Percentiles rank a stretch among this genome's conserved stretches.
These are phyloP conservation scores for Tanytarsus gracilentus DNA, from an alignment of 2,888 invertebrate genomes.

Conservation along the genomic window DNA sequence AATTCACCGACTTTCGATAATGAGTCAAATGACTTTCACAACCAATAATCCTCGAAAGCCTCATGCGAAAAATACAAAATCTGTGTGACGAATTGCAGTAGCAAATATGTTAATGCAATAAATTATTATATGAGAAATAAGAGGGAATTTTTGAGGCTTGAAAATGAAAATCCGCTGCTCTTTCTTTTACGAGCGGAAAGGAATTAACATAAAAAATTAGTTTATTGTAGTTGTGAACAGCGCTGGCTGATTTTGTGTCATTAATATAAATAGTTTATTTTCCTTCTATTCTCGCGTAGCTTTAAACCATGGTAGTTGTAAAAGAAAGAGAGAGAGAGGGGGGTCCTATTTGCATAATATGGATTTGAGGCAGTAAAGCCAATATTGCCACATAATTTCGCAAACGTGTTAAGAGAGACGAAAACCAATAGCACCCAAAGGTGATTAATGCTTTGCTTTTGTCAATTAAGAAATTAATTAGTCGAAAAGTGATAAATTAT, in stretches of 20 bases:
- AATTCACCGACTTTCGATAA: too few relatives aligned
- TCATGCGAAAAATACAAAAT: too few relatives aligned
- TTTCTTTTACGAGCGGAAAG: background rate
- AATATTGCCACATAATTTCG: background rate
- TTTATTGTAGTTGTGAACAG: slow-evolving; percentile 11
- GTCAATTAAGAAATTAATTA: slow-evolving; percentile 23
- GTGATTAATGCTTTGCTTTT: slow-evolving; percentile 20
- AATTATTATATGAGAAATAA: background rate
- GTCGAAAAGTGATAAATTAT: slow-evolving; percentile 8
- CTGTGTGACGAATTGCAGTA: slow-evolving; percentile 5
- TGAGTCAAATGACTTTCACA: too few relatives aligned
- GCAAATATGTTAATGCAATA: background rate
- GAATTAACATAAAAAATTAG: slow-evolving; percentile 14
- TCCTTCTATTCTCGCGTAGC: too few relatives aligned
- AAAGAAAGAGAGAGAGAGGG: too few relatives aligned
- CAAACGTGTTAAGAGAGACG: too few relatives aligned
- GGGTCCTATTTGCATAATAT: slow-evolving; percentile 1
- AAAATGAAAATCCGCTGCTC: background rate
- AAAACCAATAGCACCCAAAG: background rate
- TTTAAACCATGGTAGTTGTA: too few relatives aligned
- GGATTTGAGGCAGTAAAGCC: background rate
- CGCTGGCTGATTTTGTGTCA: slow-evolving; percentile 8
- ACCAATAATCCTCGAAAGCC: too few relatives aligned
- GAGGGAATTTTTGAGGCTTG: background rate
- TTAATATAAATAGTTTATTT: background rate